Base-by-base conservation (phyloP, 2,888 invertebrate species). In the Dysmachus trigonus region DNA sequence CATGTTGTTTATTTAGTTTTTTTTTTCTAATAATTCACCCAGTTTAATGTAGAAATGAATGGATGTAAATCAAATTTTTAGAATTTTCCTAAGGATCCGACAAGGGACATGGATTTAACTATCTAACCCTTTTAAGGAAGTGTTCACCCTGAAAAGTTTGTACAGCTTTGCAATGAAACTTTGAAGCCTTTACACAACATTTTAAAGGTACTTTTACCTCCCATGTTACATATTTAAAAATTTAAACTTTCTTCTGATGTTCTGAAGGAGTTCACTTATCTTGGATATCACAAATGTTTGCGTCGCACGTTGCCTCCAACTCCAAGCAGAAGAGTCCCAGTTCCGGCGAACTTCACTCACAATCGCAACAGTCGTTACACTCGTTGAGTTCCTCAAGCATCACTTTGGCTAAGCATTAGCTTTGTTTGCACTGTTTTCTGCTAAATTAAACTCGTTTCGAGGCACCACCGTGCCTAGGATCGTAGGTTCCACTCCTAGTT, bases 401-500 rank as follows among this genome's bases (percentile, higher is more conserved):
- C 81, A 31, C 81, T 62, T 22, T 30, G 22, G 35, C 31, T 35
- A 62, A 47, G 53, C 53, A 53, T 81, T 81, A 51, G 33, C 81
- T 62, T 82, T 82, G 62, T 82, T 82, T 82, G 33, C 81, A 82
- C 7, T 82, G 18, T 35, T 62, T 62, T 62, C n/a, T 62, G 81
- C 81, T 82, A 62, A 82, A 82, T 82, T 82, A 82, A 62, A 82
- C 62, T 82, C 62, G 33, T 33, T 82, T 53, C 35, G 62, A 62
- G 27, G 62, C 22, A 62, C 22, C 62, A 62, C 62, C 62, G 33
- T 62, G 22, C 33, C 22, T 33, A 10, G n/a, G 41, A 47, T 35
- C 18, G 6, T 31, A 82, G n/a, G n/a, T n/a, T n/a, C n/a, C 62
- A 35, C n/a, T 10, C 3, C 35, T 27, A 15, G 33, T 33, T 62